Percentiles rank a stretch among this genome's conserved stretches.
phyloP scores from a whole-genome alignment of 2,797 vertebrate species.

The Sebastes vulpes region DNA sequence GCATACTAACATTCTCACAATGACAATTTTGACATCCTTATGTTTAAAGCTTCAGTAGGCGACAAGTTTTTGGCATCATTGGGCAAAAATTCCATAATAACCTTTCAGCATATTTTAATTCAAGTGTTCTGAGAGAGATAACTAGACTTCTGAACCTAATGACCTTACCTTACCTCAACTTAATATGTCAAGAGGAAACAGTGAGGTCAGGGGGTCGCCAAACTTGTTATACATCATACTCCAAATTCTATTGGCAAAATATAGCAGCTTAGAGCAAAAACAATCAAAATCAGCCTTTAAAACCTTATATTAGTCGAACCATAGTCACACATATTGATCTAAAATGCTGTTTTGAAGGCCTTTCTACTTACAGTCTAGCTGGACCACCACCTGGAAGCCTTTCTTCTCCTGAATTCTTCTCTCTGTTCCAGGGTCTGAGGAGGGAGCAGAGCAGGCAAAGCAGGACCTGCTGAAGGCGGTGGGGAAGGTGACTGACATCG shows the following conservation, averaged over 20 bases:
- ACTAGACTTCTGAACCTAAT: not conserved
- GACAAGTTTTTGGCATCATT: too few species aligned
- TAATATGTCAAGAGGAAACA: not conserved
- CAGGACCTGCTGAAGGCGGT: conserved; percentile 79
- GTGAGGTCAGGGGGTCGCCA: not conserved
- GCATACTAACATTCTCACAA: not conserved
- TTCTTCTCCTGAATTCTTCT: not conserved
- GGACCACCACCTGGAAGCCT: too few species aligned
- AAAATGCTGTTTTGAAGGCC: not conserved
- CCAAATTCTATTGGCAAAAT: not conserved
- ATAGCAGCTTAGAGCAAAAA: not conserved
- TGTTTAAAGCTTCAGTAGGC: too few species aligned
- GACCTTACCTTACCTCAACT: not conserved
- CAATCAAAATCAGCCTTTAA: not conserved
- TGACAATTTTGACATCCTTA: not conserved
- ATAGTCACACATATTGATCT: not conserved
- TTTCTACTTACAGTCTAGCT: not conserved
- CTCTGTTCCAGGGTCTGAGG: conserved; percentile 84
- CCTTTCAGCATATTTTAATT: too few species aligned
- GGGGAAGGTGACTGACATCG: conserved; percentile 88
- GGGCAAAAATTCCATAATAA: too few species aligned
- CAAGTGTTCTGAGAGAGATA: too few species aligned
- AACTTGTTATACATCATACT: not conserved
- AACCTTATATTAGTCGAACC: not conserved
- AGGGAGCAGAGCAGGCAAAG: conserved; percentile 84